Evolutionary conservation across 2,797 vertebrate genomes (phyloP).

Genomic region (Tolypeutes matacus): DNA sequence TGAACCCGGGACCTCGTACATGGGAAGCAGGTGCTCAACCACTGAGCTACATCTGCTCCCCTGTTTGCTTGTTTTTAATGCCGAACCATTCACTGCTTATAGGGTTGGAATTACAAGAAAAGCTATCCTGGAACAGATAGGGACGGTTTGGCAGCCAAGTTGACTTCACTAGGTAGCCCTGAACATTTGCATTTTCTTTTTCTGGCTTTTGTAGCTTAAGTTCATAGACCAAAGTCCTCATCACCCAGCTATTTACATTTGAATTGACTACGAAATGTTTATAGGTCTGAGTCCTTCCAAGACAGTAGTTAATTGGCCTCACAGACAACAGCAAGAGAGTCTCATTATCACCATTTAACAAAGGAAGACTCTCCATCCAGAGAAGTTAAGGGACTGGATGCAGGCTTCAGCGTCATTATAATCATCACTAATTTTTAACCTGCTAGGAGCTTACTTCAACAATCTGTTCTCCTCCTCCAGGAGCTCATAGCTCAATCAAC

Average conservation of each 20-base stretch:
- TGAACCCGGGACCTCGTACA: no score
- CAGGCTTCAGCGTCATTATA: conserved; percentile 1
- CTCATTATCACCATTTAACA: conserved; percentile 80
- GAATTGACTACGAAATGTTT: conserved; percentile 78
- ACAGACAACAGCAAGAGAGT: conserved; percentile 68
- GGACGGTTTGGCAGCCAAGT: neutral
- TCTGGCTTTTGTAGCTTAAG: conserved; percentile 44
- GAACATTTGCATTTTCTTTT: conserved; percentile 64
- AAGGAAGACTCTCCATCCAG: conserved; percentile 64
- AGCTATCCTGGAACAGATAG: neutral
- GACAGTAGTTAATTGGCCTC: conserved; percentile 79
- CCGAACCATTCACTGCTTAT: neutral
- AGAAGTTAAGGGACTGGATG: conserved; percentile 69
- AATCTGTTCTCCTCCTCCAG: conserved; percentile 50
- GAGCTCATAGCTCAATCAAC: conserved; percentile 58
- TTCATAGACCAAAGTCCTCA: conserved; percentile 73
- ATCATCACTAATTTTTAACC: conserved; percentile 61
- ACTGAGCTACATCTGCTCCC: no score
- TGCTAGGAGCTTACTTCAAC: conserved; percentile 58
- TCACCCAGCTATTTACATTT: conserved; percentile 61
- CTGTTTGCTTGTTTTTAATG: neutral
- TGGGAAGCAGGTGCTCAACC: no score
- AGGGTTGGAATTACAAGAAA: conserved; percentile 43
- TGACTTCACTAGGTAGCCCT: conserved; percentile 27
- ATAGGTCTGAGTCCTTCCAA: conserved; percentile 71